A percentile compares a stretch with the other conserved stretches of the same genome.
Evolutionary conservation across 2,888 invertebrate genomes (phyloP).

Genomic region (Agrilus biguttatus): DNA sequence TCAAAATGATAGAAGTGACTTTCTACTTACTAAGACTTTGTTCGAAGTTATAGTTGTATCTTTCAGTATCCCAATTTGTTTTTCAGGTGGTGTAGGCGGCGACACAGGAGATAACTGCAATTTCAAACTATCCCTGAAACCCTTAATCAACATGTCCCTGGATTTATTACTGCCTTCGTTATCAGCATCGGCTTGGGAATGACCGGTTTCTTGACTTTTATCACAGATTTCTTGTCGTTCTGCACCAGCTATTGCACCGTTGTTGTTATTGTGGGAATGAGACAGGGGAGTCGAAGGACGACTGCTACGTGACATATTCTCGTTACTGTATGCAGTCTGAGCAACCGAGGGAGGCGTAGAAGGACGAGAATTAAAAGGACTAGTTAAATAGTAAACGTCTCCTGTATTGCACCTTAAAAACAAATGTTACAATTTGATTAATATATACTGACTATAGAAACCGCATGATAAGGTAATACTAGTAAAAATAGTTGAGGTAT

Average conservation of each 20-base stretch:
- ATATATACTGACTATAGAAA: too few species aligned
- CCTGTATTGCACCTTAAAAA: slow-evolving; percentile 29
- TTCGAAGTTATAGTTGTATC: slow-evolving; percentile 9
- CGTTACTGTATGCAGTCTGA: slow-evolving; percentile 15
- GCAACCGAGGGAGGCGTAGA: slow-evolving; percentile 19
- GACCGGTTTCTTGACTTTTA: not conserved
- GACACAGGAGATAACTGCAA: slow-evolving; percentile 19
- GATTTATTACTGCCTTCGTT: slow-evolving; percentile 8
- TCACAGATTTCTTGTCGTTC: slow-evolving; percentile 5
- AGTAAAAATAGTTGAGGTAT: too few species aligned
- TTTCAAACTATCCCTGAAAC: slow-evolving; percentile 15
- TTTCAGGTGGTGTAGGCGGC: slow-evolving; percentile 13
- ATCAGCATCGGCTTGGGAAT: slow-evolving; percentile 1
- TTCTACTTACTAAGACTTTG: slow-evolving; percentile 13
- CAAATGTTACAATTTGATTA: slow-evolving; percentile 5
- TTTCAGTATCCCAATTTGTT: slow-evolving; percentile 3
- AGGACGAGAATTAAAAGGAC: slow-evolving; percentile 25
- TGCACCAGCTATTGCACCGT: slow-evolving; percentile 6
- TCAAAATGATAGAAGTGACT: too few species aligned
- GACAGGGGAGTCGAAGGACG: slow-evolving; percentile 18
- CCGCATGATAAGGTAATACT: too few species aligned
- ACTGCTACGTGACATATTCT: slow-evolving; percentile 17
- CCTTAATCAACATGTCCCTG: slow-evolving; percentile 3
- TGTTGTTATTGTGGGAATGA: slow-evolving; percentile 10
- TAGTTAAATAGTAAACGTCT: slow-evolving; percentile 24